Evolutionary conservation across 2,888 invertebrate species (phyloP), one percentile per base, ranked within the genome.

Genomic region (Philereme vetulata): DNA sequence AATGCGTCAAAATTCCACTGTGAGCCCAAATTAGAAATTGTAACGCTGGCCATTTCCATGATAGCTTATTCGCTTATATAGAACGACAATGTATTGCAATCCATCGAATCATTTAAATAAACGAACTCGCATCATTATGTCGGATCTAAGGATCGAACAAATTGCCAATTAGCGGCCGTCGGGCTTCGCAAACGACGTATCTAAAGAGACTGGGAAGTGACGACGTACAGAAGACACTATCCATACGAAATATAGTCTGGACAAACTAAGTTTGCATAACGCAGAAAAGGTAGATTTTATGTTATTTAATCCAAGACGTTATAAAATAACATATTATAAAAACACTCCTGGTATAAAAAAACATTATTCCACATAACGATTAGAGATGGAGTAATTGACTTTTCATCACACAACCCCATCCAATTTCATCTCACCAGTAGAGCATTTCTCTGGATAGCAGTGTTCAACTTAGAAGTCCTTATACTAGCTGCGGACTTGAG

Each of bases 101-200:
- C 85, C 84, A 89, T 85, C 84, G 85, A 90, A 90, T 91, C 91
- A 91, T 90, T 91, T 90, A 85, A 90, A 91, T 90, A 90, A 91
- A 90, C 88, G 90, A 91, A 89, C 87, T 89, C 85, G 79, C 89
- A 87, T 90, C 90, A 90, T 91, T 90, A 90, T 86, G 88, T 87
- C 83, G 85, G 90, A 88, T 90, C 88, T 91, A 86, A 89, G 89
- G 90, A 89, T 91, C 88, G 89, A 89, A 90, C 90, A 91, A 92
- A 92, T 91, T 91, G 91, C 80, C 91, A 92, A 92, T 91, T 91
- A 92, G 90, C 73, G 88, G 83, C 82, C 75, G 72, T 76, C 74
- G 72, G 77, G 80, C 68, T 70, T 80, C 76, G 77, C 71, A 74
- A 68, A 68, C 73, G 72, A 70, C 65, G 71, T 61, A 59, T 66